Evolutionary conservation across 1,140 invertebrate species (phyloP).

Genomic region (Drosophila pseudoananassae): DNA sequence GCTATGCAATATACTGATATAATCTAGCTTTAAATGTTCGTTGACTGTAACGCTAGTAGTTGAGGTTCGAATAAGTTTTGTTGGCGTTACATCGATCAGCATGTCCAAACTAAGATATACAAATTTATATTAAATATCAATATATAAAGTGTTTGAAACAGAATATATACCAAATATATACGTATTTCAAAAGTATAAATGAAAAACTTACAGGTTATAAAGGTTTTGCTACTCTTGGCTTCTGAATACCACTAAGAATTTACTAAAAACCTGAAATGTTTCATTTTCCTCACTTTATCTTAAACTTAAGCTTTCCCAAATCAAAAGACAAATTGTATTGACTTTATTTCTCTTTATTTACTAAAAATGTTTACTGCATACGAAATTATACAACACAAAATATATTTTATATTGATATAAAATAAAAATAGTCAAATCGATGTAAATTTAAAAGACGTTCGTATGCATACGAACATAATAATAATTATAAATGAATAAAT

Average conservation of each 20-base stretch:
- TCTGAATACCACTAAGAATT: slow-evolving; percentile 31
- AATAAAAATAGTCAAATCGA: slow-evolving; percentile 71
- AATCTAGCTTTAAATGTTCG: slow-evolving; percentile 67
- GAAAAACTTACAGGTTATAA: not conserved
- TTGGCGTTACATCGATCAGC: slow-evolving; percentile 61
- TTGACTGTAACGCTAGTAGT: slow-evolving; percentile 56
- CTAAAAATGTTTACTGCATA: slow-evolving; percentile 76
- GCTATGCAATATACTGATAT: slow-evolving; percentile 32
- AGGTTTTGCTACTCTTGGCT: slow-evolving; percentile 53
- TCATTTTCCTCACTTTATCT: not conserved
- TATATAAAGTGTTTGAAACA: slow-evolving; percentile 5
- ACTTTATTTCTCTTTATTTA: slow-evolving; percentile 70
- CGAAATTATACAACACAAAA: slow-evolving; percentile 81
- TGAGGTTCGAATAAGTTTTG: slow-evolving; percentile 54
- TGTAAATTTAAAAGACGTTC: slow-evolving; percentile 62
- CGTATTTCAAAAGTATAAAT: slow-evolving; percentile 3
- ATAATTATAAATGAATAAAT: slow-evolving; percentile 51
- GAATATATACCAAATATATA: slow-evolving; percentile 1
- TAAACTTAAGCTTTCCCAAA: not conserved
- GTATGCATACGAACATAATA: slow-evolving; percentile 72
- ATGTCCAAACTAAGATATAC: slow-evolving; percentile 53
- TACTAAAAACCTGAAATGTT: slow-evolving; percentile 1
- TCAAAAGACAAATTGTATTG: not conserved
- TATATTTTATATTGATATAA: slow-evolving; percentile 61
- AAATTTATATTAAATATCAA: slow-evolving; percentile 15